phyloP scores from a whole-genome alignment of 2,888 invertebrate genomes.

The Parnassius glacialis region DNA sequence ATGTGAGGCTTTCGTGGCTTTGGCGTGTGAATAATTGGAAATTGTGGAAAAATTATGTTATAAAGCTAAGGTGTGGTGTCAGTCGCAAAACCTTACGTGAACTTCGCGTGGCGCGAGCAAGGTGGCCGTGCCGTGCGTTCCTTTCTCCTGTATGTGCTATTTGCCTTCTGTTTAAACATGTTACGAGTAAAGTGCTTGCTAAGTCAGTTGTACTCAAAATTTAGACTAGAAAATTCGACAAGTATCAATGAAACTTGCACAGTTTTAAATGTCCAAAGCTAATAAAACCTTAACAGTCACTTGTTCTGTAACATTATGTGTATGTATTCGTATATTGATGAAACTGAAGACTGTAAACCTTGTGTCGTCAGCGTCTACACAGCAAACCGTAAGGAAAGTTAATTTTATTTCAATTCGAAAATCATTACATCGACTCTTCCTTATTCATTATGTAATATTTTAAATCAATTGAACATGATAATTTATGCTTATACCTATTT shows the following conservation, averaged over 20 bases:
- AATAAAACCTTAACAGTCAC: conserved; percentile 16
- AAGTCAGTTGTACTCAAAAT: too few relatives aligned
- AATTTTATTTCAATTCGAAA: background rate
- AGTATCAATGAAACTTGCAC: too few relatives aligned
- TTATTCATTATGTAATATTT: too few relatives aligned
- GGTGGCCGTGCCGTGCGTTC: conserved; percentile 71
- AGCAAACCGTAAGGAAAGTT: conserved; percentile 16
- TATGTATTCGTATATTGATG: conserved; percentile 36
- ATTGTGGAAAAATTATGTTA: conserved; percentile 24
- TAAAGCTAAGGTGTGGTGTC: conserved; percentile 37
- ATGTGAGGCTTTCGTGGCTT: conserved; percentile 26
- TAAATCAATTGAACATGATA: too few relatives aligned
- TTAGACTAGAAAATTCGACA: too few relatives aligned
- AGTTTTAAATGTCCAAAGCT: too few relatives aligned
- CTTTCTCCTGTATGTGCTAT: conserved; percentile 56
- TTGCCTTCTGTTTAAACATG: conserved; percentile 48
- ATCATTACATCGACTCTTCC: background rate
- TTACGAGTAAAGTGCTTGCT: conserved; percentile 5
- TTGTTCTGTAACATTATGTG: conserved; percentile 5
- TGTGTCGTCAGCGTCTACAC: conserved; percentile 22
- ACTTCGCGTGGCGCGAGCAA: conserved; percentile 71
- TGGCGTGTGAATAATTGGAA: conserved; percentile 22
- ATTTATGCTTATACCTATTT: too few relatives aligned
- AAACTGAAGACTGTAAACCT: conserved; percentile 62
- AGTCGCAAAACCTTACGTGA: conserved; percentile 55